A percentile compares a stretch with the other conserved stretches of the same genome.
These are phyloP conservation scores for Homalodisca vitripennis DNA, from an alignment of 1,140 invertebrate species.

Conservation along the genomic window DNA sequence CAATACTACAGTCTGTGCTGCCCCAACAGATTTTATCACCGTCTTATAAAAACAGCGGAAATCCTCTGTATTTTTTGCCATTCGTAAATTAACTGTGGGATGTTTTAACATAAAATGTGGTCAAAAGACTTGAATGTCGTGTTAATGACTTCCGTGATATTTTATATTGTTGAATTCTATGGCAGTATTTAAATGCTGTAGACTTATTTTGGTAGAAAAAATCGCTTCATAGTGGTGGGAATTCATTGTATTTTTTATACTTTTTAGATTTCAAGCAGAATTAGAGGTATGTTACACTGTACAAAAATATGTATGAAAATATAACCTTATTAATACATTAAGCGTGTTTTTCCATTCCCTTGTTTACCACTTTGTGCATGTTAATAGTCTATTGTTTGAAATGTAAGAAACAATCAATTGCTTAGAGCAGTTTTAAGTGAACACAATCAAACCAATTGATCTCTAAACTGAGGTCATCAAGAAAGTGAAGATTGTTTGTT, in stretches of 20 bases:
- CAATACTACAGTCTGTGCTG: too few relatives aligned
- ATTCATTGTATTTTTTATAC: conserved; percentile 29
- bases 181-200: conserved; percentile 17
- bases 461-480: too few relatives aligned
- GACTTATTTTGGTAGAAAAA: conserved; percentile 15
- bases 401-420: too few relatives aligned
- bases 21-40: too few relatives aligned
- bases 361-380: too few relatives aligned
- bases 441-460: too few relatives aligned
- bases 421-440: too few relatives aligned
- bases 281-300: conserved; percentile 14
- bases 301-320: conserved; percentile 18
- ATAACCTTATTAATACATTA: conserved; percentile 21
- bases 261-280: conserved; percentile 25
- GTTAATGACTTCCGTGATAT: conserved; percentile 2
- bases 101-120: not conserved
- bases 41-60: too few relatives aligned
- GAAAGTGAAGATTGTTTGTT: too few relatives aligned
- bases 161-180: conserved; percentile 14
- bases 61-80: not conserved
- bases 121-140: conserved; percentile 23
- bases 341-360: not conserved
- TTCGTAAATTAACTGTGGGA: not conserved
- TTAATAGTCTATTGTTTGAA: too few relatives aligned
- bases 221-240: conserved; percentile 21